Percentiles rank a stretch among this genome's conserved stretches.
phyloP scores from a whole-genome alignment of 2,113 vertebrate genomes.

The Chaetops frenatus region DNA sequence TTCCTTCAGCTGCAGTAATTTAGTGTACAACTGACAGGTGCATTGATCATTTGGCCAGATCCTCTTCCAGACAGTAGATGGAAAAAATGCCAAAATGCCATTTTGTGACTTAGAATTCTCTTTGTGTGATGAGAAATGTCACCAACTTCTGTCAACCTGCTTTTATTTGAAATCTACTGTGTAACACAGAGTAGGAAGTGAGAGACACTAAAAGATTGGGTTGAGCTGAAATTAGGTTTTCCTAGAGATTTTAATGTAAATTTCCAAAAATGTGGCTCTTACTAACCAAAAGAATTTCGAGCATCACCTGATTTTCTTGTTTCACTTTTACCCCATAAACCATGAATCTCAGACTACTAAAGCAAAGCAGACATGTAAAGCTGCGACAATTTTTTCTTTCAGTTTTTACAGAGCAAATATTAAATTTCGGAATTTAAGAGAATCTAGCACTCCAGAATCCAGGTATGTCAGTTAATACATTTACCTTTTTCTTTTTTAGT shows the following conservation, averaged over 20 bases:
- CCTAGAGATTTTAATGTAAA: not conserved
- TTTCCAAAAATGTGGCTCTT: not conserved
- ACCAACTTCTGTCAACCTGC: not conserved
- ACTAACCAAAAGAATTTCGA: not conserved
- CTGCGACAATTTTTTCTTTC: not conserved
- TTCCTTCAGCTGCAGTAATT: not conserved
- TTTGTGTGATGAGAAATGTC: not conserved
- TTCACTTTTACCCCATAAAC: not conserved
- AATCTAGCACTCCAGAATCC: not conserved
- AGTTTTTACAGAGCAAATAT: not conserved
- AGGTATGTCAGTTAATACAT: not conserved
- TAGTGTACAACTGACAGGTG: not conserved
- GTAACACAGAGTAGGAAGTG: not conserved
- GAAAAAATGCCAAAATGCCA: not conserved
- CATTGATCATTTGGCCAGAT: not conserved
- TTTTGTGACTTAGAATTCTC: not conserved
- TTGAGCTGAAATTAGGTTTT: not conserved
- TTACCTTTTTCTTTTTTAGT: not conserved
- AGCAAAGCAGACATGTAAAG: not conserved
- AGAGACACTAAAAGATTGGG: not conserved
- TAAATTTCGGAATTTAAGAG: not conserved
- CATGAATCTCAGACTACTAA: not conserved
- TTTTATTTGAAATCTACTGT: not conserved
- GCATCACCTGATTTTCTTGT: not conserved
- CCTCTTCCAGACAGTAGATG: not conserved